Conservation (phyloP, 1,140 invertebrate species). For the Homalodisca vitripennis region DNA sequence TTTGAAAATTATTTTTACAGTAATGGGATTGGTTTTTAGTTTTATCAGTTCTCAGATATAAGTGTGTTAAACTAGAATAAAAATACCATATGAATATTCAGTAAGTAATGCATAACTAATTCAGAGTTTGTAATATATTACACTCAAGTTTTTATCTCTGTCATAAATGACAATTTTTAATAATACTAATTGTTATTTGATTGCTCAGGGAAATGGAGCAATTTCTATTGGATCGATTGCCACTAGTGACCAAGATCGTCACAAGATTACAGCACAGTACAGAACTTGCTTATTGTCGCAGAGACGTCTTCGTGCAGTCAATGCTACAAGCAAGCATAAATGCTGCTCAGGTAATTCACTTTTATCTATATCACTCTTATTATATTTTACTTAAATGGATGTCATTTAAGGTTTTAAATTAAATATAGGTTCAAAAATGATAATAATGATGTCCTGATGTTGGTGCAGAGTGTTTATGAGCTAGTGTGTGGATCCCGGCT, state of each 20-base stretch:
- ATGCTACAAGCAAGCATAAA: constrained; percentile 57
- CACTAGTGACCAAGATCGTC: constrained; percentile 74
- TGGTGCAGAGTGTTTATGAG: constrained; percentile 5
- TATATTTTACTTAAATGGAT: not conserved
- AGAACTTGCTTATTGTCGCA: constrained; percentile 56
- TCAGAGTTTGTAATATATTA: too few relatives aligned
- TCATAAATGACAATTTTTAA: too few relatives aligned
- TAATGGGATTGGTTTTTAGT: too few relatives aligned
- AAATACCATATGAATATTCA: too few relatives aligned
- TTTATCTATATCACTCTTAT: too few relatives aligned
- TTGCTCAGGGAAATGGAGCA: constrained; percentile 57
- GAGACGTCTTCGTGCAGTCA: constrained; percentile 54
- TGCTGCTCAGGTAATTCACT: constrained; percentile 61
- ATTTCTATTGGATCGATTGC: constrained; percentile 77
- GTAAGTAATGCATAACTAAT: too few relatives aligned
- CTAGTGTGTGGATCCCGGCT: constrained; percentile 8
- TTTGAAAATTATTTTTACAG: too few relatives aligned
- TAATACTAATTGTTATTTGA: too few relatives aligned
- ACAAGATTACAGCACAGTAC: constrained; percentile 66
- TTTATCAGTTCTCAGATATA: too few relatives aligned
- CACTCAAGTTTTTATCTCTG: too few relatives aligned
- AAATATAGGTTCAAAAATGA: not conserved
- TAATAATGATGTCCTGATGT: too few relatives aligned
- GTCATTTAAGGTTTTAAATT: not conserved
- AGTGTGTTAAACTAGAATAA: too few relatives aligned